Conservation (phyloP, 1,140 invertebrate species). For the Stegodyphus dumicola region DNA sequence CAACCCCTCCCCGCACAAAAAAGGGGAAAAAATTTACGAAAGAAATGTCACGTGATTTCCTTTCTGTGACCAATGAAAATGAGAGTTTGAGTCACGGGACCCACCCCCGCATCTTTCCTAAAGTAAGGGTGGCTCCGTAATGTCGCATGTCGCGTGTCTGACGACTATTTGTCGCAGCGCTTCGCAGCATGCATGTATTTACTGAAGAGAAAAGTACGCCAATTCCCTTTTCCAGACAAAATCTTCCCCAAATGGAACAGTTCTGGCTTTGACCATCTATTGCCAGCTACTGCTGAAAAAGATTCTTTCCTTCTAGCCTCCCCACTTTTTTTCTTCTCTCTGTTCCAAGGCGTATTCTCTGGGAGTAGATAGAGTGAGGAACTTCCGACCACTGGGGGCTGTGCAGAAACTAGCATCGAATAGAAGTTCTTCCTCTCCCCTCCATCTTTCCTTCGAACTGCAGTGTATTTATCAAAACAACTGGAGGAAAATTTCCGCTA, state of each 20-base stretch:
- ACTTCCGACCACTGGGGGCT: too few relatives aligned
- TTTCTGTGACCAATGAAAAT: not conserved
- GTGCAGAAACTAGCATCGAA: too few relatives aligned
- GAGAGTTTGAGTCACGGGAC: slow-evolving; percentile 29
- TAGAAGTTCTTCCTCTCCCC: too few relatives aligned
- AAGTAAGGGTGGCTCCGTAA: slow-evolving; percentile 34
- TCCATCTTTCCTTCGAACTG: too few relatives aligned
- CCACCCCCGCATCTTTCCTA: slow-evolving; percentile 22
- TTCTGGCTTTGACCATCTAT: too few relatives aligned
- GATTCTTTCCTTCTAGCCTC: too few relatives aligned
- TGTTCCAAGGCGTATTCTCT: too few relatives aligned
- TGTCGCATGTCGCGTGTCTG: slow-evolving; percentile 42
- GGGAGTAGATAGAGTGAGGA: too few relatives aligned
- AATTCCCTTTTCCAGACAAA: slow-evolving; percentile 2
- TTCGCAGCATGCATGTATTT: slow-evolving; percentile 29
- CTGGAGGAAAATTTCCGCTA: too few relatives aligned
- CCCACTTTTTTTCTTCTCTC: too few relatives aligned
- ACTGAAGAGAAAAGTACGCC: not conserved
- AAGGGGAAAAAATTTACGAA: not conserved
- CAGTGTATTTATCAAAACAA: too few relatives aligned
- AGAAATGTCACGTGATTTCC: slow-evolving; percentile 22
- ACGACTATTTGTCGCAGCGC: slow-evolving; percentile 40
- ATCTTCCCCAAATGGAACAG: not conserved
- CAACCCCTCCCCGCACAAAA: not conserved
- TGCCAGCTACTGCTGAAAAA: too few relatives aligned